These are phyloP conservation scores for Semaprochilodus insignis DNA, from an alignment of 2,797 vertebrate species.

Conservation along the genomic window DNA sequence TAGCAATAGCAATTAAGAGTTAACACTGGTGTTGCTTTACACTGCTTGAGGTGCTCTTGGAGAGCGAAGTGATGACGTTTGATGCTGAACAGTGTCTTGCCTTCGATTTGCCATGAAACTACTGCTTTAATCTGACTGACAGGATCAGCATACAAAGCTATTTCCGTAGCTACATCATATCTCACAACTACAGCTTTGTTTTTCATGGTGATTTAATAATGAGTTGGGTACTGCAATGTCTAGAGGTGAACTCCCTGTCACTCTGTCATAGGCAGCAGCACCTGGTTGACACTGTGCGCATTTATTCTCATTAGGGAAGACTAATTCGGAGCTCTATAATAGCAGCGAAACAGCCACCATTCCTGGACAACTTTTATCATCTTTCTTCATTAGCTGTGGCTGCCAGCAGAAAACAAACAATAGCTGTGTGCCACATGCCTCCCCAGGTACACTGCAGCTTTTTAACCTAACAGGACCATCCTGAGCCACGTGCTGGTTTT, in stretches of 20 bases:
- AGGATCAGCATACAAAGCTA: not conserved
- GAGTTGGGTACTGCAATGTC: not conserved
- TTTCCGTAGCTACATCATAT: not conserved
- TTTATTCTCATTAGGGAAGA: slow-evolving; percentile 57
- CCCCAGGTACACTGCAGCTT: slow-evolving; percentile 26
- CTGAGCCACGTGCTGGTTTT: slow-evolving; percentile 26
- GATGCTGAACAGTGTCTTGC: too few species aligned
- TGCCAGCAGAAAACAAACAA: slow-evolving; percentile 66
- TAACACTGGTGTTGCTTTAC: too few species aligned
- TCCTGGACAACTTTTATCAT: slow-evolving; percentile 71
- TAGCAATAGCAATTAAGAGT: too few species aligned
- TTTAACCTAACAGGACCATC: slow-evolving; percentile 42
- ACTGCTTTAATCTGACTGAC: not conserved
- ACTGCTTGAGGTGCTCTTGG: too few species aligned
- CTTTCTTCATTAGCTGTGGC: slow-evolving; percentile 75
- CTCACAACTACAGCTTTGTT: not conserved
- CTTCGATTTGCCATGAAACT: not conserved
- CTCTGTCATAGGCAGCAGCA: slow-evolving; percentile 28
- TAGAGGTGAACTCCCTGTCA: slow-evolving; percentile 21
- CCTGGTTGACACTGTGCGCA: slow-evolving; percentile 36
- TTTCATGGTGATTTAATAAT: not conserved
- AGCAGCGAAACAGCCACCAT: slow-evolving; percentile 71
- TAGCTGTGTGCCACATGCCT: slow-evolving; percentile 51
- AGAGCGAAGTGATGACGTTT: too few species aligned
- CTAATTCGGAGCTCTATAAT: slow-evolving; percentile 60